These are phyloP conservation scores for Gambusia holbrooki DNA, from an alignment of 2,113 vertebrate species.

Conservation along the genomic window DNA sequence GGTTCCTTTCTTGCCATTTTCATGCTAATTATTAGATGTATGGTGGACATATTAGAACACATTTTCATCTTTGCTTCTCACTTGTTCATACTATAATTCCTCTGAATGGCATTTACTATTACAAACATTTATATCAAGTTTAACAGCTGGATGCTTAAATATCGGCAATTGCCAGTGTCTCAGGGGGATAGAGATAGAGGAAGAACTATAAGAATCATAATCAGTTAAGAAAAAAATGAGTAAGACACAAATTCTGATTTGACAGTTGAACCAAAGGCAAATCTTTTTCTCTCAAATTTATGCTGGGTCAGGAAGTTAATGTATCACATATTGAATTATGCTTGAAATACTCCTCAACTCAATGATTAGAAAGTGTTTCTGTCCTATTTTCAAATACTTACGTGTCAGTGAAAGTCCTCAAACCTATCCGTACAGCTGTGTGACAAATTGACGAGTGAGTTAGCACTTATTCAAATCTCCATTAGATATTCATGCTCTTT, in stretches of 20 bases:
- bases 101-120: neutral
- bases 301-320: slow-evolving; percentile 38
- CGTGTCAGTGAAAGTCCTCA: slow-evolving; percentile 19
- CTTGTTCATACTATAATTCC: neutral
- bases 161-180: slow-evolving; percentile 40
- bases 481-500: slow-evolving; percentile 69
- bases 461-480: slow-evolving; percentile 48
- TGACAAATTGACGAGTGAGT: slow-evolving; percentile 15
- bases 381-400: neutral
- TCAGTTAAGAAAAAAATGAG: slow-evolving; percentile 58
- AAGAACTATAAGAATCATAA: slow-evolving; percentile 46
- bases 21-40: neutral
- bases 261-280: slow-evolving; percentile 67
- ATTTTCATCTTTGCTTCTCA: neutral
- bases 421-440: slow-evolving; percentile 9
- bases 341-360: slow-evolving; percentile 12
- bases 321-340: slow-evolving; percentile 4
- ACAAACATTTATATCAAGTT: slow-evolving; percentile 3
- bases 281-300: slow-evolving; percentile 38
- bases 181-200: slow-evolving; percentile 31
- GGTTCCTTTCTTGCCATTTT: neutral
- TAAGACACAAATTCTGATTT: slow-evolving; percentile 43
- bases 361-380: slow-evolving; percentile 21
- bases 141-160: slow-evolving; percentile 49
- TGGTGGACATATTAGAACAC: neutral